A percentile compares a stretch with the other conserved stretches of the same genome.
Evolutionary conservation across 2,888 invertebrate species (phyloP).

Genomic region (Acanthopleura granulata): DNA sequence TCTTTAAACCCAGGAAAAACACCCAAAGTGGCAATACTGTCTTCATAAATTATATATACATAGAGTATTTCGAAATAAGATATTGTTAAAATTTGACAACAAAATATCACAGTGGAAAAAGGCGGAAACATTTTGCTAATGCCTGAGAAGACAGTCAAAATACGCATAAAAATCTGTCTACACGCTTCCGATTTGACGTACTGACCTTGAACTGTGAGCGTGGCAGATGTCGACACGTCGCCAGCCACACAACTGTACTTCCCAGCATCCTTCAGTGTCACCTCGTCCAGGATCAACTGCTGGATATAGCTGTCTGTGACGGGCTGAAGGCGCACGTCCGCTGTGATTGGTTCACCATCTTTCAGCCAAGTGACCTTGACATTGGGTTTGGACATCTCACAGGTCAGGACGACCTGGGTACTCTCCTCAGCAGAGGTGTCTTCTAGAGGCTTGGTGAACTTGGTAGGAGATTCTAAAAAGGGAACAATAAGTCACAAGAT

Average conservation of each 20-base stretch:
- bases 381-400: conserved; percentile 58
- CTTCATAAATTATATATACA: too few relatives aligned
- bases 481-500: too few relatives aligned
- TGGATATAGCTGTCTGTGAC: conserved; percentile 60
- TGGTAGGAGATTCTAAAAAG: conserved; percentile 45
- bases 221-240: conserved; percentile 34
- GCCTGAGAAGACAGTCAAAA: too few relatives aligned
- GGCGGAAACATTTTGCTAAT: too few relatives aligned
- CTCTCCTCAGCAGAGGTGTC: conserved; percentile 55
- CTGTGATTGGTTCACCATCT: conserved; percentile 77
- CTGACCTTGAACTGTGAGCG: conserved; percentile 37
- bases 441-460: conserved; percentile 51
- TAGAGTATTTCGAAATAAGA: too few relatives aligned
- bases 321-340: conserved; percentile 76
- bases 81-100: too few relatives aligned
- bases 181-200: too few relatives aligned
- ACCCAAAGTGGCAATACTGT: too few relatives aligned
- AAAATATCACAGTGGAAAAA: too few relatives aligned
- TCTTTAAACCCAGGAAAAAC: too few relatives aligned
- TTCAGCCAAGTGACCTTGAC: conserved; percentile 61
- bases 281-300: conserved; percentile 78
- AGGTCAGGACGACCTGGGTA: conserved; percentile 55
- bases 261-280: conserved; percentile 69
- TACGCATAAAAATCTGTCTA: too few relatives aligned
- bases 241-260: conserved; percentile 46